A percentile compares a stretch with the other conserved stretches of the same genome.
phyloP scores from a whole-genome alignment of 2,888 invertebrate genomes.

The Tinea pellionella region DNA sequence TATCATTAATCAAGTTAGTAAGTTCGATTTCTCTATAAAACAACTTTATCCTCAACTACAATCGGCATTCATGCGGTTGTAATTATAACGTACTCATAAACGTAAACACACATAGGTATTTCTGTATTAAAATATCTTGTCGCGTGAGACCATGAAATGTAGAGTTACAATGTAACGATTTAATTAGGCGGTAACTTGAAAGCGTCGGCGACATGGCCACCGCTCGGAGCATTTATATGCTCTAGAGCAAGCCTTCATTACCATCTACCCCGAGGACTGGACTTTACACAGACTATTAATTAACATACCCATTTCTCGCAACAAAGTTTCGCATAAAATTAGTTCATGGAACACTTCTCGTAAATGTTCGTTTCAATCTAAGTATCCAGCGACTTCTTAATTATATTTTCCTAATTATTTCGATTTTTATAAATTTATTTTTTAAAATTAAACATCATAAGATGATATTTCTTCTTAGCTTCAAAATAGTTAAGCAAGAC shows the following conservation, averaged over 20 bases:
- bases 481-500: not conserved
- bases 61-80: not conserved
- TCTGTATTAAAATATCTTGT: slow-evolving; percentile 26
- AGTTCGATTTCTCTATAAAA: not conserved
- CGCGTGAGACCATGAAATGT: slow-evolving; percentile 26
- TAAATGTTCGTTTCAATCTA: not conserved
- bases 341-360: not conserved
- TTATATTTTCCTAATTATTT: no score
- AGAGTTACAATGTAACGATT: slow-evolving; percentile 43
- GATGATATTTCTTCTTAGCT: no score
- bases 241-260: slow-evolving; percentile 9
- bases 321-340: slow-evolving; percentile 1
- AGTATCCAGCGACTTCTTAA: not conserved
- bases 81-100: not conserved
- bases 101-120: not conserved
- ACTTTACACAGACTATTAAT: slow-evolving; percentile 6
- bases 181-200: slow-evolving; percentile 43
- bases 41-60: not conserved
- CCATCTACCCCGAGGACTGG: slow-evolving; percentile 1
- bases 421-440: not conserved
- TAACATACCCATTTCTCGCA: slow-evolving; percentile 6
- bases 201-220: slow-evolving; percentile 19
- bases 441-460: not conserved
- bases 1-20: no score
- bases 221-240: slow-evolving; percentile 11